Base-by-base conservation (phyloP, 2,888 invertebrate genomes). In the Mesodorylaimus sp. region DNA sequence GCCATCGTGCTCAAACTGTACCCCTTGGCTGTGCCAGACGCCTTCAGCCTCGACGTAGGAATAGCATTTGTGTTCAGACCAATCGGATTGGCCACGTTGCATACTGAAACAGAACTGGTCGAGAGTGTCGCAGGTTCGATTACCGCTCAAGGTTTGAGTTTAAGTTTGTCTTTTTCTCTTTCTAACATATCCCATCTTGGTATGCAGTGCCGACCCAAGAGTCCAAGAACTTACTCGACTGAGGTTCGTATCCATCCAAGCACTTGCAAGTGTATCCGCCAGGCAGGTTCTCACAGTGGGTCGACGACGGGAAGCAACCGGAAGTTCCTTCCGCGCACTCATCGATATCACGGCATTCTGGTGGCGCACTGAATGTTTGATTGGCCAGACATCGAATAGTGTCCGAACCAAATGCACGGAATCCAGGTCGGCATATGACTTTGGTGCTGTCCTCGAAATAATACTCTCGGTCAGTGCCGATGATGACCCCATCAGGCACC, bases 211-310 rank as follows among this genome's bases (percentile, higher is more conserved):
- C 43, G 37, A 21, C 45, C 19, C 50, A 56, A 52, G 26, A 52
- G 42, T 5, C 52, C 32, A 32, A 13, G 19, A 27, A 45, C 55
- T 54, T 25, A 64, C 64, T 54, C 28, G 62, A 46, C 53, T 64
- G 61, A 1, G 64, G 58, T 41, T 58, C 55, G 51, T 57, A 66
- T 23, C 65, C 65, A 19, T 52, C 41, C 32, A 59, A 52, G 47
- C 66, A 66, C 13, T 58, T 52, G 43, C 66, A 66, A 36, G 48
- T 47, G 49, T 63, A 66, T 13, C 64, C 64, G 13, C 66, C 66
- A 3, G 58, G 56, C 19, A 59, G 43, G 49, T 66, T 66, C 3
- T 53, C 51, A 51, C 66, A 66, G 3, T 38, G 26, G 16, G 63
- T 63, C 16, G 57, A 57, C 29, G 53, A 49, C 0, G 55, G 50